These are phyloP conservation scores for Symphodus melops DNA, from an alignment of 2,113 vertebrate genomes.

Conservation along the genomic window DNA sequence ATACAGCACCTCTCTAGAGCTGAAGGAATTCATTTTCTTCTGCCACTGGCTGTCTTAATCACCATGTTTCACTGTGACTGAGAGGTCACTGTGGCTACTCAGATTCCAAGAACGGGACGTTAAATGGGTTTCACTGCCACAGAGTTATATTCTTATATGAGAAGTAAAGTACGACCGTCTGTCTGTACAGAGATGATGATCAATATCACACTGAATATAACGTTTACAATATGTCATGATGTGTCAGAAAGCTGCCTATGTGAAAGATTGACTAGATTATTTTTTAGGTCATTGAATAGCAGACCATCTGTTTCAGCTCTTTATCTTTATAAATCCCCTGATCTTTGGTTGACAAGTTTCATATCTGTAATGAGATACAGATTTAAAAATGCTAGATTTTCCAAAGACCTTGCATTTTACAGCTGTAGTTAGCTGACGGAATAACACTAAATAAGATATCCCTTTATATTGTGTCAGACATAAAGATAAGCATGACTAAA, in stretches of 20 bases:
- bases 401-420: neutral
- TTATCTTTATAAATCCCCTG: conserved; percentile 56
- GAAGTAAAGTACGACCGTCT: conserved; percentile 28
- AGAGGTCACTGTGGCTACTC: conserved; percentile 80
- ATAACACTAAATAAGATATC: conserved; percentile 6
- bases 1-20: conserved; percentile 75
- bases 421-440: conserved; percentile 4
- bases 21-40: conserved; percentile 88
- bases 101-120: conserved; percentile 58
- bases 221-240: conserved; percentile 29
- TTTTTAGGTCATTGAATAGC: conserved; percentile 57
- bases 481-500: neutral
- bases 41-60: conserved; percentile 82
- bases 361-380: conserved; percentile 48
- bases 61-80: conserved; percentile 81
- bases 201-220: conserved; percentile 23
- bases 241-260: conserved; percentile 43
- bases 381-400: conserved; percentile 26
- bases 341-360: conserved; percentile 61
- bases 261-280: conserved; percentile 58
- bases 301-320: conserved; percentile 71
- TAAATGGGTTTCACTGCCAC: conserved; percentile 47
- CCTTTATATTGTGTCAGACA: neutral
- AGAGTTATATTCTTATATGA: conserved; percentile 12
- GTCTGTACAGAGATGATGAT: conserved; percentile 2